Base-by-base conservation (phyloP, 2,113 vertebrate species). In the Ivindomyrus marchei region DNA sequence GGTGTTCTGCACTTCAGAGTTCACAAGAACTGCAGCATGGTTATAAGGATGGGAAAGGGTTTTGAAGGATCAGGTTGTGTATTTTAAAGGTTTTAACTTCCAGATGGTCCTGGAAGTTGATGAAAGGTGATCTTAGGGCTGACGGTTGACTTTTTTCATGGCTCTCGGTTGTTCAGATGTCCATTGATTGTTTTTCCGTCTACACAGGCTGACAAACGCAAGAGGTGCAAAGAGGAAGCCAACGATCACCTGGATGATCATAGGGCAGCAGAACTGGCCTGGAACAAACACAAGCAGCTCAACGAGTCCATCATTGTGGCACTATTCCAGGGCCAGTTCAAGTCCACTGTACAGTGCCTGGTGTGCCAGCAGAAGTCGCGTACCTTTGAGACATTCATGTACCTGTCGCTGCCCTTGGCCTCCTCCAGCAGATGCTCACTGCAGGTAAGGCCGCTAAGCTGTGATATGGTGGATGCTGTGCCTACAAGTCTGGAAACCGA, bases 341-440 rank as follows among this genome's bases (percentile, higher is more conserved):
- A 99, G 88, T 99, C 98, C 87, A 99, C 98, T 0, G 97, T 99
- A 88, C 98, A 99, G 95, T 99, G 98, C 95, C 96, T 98, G 90
- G 98, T 97, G 0, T 99, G 98, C 91, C 97, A 98, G 92, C 97
- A 95, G 93, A 98, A 97, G 93, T 99, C 98, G 0, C 94, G 98
- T 90, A 99, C 97, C 3, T 99, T 99, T 90, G 98, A 99, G 95
- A 98, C 98, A 85, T 99, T 99, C 91, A 99, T 99, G 98, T 98
- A 99, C 90, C 94, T 99, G 91, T 99, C 98, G 0, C 92, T 99
- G 42, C 97, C 98, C 0, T 96, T 99, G 24, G 97, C 98, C 3
- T 97, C 98, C 90, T 96, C 97, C 88, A 98, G 96, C 95, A 99
- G 97, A 94, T 99, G 98, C 90, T 97, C 97, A 0, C 95, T 99